Conservation (phyloP, 2,888 invertebrate genomes). For the Liposcelis brunnea region DNA sequence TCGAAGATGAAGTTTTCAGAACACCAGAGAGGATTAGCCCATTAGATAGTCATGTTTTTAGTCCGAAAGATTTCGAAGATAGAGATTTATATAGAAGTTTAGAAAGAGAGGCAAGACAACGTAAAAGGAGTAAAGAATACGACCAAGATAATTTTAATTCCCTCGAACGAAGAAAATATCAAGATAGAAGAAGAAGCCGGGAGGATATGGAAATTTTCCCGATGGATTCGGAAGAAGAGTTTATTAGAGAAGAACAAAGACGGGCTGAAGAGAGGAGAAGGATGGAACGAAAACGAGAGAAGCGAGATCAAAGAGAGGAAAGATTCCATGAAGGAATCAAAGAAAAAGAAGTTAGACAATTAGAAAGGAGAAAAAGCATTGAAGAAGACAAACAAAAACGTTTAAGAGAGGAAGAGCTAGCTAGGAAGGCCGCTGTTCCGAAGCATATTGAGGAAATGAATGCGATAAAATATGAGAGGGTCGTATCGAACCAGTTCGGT, state of each 20-base stretch:
- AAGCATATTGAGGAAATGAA: too few relatives aligned
- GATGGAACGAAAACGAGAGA: too few relatives aligned
- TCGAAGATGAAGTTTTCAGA: too few relatives aligned
- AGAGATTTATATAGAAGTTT: neutral
- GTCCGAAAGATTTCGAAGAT: too few relatives aligned
- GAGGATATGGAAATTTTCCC: conserved; percentile 5
- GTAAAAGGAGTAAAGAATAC: neutral
- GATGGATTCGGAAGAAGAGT: conserved; percentile 8
- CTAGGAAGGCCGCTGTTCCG: too few relatives aligned
- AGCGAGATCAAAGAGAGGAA: neutral
- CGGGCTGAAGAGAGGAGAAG: conserved; percentile 1
- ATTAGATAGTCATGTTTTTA: too few relatives aligned
- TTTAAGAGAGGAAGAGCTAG: neutral
- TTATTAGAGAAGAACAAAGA: conserved; percentile 5
- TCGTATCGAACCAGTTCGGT: conserved; percentile 5
- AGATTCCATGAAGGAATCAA: conserved; percentile 5
- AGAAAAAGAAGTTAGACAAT: neutral
- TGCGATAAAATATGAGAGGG: neutral
- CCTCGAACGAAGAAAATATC: neutral
- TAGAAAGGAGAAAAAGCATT: neutral
- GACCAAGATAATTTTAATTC: neutral
- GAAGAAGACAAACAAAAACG: neutral
- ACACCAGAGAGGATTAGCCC: too few relatives aligned
- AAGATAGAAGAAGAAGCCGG: conserved; percentile 1
- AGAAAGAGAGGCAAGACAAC: neutral